Conservation (phyloP, 1,140 invertebrate species). For the Cydia pomonella region DNA sequence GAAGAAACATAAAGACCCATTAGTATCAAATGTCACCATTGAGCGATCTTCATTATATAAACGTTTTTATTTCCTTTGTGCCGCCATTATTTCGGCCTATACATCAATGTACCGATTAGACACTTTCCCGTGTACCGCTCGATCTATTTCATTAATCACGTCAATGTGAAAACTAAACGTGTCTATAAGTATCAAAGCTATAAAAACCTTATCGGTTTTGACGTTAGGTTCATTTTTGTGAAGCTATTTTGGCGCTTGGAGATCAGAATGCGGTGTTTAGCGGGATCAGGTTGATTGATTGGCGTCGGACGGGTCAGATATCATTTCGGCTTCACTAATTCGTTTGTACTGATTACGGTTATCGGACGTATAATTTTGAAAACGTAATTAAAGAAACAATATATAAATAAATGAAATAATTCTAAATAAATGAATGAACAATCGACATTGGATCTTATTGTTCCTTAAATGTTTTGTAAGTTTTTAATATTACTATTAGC, state of each 20-base stretch:
- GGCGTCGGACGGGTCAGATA: constrained; percentile 64
- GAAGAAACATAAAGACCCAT: constrained; percentile 19
- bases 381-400: neutral
- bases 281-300: constrained; percentile 72
- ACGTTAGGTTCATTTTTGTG: constrained; percentile 42
- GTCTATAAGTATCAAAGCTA: constrained; percentile 33
- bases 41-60: constrained; percentile 28
- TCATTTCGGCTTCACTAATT: constrained; percentile 56
- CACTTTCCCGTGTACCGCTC: constrained; percentile 56
- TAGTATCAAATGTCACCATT: constrained; percentile 16
- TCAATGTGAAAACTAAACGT: constrained; percentile 57
- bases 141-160: constrained; percentile 72
- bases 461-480: no score
- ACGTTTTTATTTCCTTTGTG: constrained; percentile 32
- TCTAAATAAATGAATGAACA: no score
- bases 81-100: constrained; percentile 57
- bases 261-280: constrained; percentile 65
- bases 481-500: no score
- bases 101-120: constrained; percentile 68
- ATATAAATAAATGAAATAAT: no score
- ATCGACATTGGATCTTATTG: neutral
- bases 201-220: constrained; percentile 40
- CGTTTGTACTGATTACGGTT: constrained; percentile 49
- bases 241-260: constrained; percentile 18
- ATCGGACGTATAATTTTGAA: constrained; percentile 30